Base-by-base conservation (phyloP, 2,888 invertebrate species). In the Hofmannophila pseudospretella region DNA sequence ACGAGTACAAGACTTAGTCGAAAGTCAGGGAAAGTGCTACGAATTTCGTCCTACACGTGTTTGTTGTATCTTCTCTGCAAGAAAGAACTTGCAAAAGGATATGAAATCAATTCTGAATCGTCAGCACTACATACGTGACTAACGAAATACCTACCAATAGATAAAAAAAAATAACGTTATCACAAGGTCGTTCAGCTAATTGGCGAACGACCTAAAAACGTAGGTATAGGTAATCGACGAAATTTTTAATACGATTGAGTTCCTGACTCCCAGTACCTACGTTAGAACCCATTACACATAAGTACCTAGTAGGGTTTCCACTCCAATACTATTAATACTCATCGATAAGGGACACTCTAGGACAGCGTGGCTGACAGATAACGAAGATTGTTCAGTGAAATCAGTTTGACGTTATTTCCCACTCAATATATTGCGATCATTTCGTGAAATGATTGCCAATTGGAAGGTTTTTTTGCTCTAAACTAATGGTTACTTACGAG, bases 151-250 rank as follows among this genome's bases (percentile, higher is more conserved):
- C 28, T 14, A 32, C 26, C 4, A 22, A 32, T 34, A 12, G 29
- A 30, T 25, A 25, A 11, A 23, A 23, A 25, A 11, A 23, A 23
- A 4, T 23, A n/a, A 2, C n/a, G 23, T 25, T 39, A 39, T 32
- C 31, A 27, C 39, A 39, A 39, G 39, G 39, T 34, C 39, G 32
- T 39, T 25, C 27, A 30, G 27, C 19, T 20, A 37, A 27, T 32
- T 28, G 9, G 27, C 16, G 14, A 33, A 25, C 11, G 11, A 26
- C 8, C 32, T 19, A 23, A 11, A n/a, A n/a, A n/a, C n/a, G n/a
- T n/a, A n/a, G n/a, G n/a, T n/a, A n/a, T n/a, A n/a, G 23, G 23
- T 23, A 23, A 32, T 32, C 32, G 20, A 20, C 4, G 9, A 29
- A 29, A 13, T 4, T 7, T 7, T 7, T 7, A 20, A 13, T 22